Base-by-base conservation (phyloP, 1,140 invertebrate genomes). In the Hyposmocoma kahamanoa region DNA sequence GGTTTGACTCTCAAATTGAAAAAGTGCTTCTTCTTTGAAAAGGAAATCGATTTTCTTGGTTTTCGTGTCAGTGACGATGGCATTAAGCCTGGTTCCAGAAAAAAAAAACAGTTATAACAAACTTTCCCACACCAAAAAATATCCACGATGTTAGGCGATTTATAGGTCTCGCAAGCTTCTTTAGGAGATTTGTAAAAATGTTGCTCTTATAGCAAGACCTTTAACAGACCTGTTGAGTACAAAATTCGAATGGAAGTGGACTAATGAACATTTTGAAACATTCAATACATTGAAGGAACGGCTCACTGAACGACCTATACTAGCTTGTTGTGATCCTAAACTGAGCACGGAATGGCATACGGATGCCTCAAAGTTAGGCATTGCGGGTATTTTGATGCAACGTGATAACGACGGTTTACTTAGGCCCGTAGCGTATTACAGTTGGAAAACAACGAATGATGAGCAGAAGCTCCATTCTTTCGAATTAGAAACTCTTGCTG, bases 391-490 rank as follows among this genome's bases (percentile, higher is more conserved):
- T 36, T 21, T 56, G 8, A 47, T 56, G 21, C 52, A 54, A 26
- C 30, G 30, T 15, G 26, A 34, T 24, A 32, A 28, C 22, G 56
- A 58, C n/a, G 50, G 50, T 2, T 22, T 38, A 22, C 32, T 47
- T 4, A 21, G 46, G 13, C 19, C 61, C 0, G 61, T 83, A 5
- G 54, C 45, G 22, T 79, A 84, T 52, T 79, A 59, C 34, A 74
- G 71, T 53, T 22, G 56, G 11, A 56, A 61, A 28, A 76, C 64
- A 0, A 54, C 62, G 1, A 22, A 36, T 0, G 47, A 42, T 17
- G 62, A 78, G 45, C 22, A 53, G 11, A 63, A 62, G 41, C 75
- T 80, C 42, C 74, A 76, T 53, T 74, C 68, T 1, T 80, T 69
- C 34, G 73, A 81, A 38, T 43, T 73, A 1, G 67, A 81, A 44